A percentile compares a stretch with the other conserved stretches of the same genome.
Evolutionary conservation across 2,113 vertebrate genomes (phyloP).

Genomic region (Coturnix japonica): DNA sequence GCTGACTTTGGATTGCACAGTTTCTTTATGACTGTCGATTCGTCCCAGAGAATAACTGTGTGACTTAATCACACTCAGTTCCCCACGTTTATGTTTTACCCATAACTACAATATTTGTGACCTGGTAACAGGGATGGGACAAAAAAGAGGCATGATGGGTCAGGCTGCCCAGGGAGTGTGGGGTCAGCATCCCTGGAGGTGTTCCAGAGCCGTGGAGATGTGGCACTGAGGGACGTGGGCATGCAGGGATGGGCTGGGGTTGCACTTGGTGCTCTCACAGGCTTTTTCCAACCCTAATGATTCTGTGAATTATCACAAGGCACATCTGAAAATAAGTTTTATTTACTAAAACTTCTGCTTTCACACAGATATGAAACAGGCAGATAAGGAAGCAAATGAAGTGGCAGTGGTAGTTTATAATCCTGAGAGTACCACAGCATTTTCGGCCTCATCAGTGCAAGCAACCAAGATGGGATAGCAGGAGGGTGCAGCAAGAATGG

Average conservation of each 20-base stretch:
- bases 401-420: not conserved
- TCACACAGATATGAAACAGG: not conserved
- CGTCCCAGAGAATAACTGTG: not conserved
- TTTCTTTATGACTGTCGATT: not conserved
- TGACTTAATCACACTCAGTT: not conserved
- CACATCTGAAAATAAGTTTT: not conserved
- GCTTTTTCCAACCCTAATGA: too few species aligned
- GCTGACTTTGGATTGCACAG: not conserved
- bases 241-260: too few species aligned
- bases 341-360: not conserved
- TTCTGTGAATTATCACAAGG: not conserved
- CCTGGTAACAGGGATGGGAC: too few species aligned
- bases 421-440: not conserved
- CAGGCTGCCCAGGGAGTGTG: too few species aligned
- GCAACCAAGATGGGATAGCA: not conserved
- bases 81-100: not conserved
- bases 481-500: accelerated
- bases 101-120: not conserved
- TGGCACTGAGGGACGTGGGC: too few species aligned
- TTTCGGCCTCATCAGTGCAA: not conserved
- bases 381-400: not conserved
- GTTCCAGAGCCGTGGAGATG: too few species aligned
- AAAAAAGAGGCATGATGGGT: too few species aligned
- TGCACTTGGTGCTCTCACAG: too few species aligned
- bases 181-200: too few species aligned